These are phyloP conservation scores for Catajapyx aquilonaris DNA, from an alignment of 1,140 invertebrate species.

Conservation along the genomic window DNA sequence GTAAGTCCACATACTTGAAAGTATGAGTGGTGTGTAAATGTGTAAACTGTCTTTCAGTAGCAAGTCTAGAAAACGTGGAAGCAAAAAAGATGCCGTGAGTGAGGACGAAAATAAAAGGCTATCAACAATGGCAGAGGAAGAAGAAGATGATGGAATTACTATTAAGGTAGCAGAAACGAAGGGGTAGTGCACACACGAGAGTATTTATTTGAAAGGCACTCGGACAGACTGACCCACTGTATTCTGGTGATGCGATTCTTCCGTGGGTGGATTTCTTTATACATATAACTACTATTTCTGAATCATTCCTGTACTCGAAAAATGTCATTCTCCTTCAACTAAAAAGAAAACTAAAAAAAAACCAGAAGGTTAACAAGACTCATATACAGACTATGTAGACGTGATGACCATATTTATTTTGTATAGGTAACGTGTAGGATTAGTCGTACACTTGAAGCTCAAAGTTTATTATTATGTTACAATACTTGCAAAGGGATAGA, in stretches of 20 bases:
- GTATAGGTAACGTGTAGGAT: no score
- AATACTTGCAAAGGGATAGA: no score
- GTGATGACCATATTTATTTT: no score
- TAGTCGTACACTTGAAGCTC: no score
- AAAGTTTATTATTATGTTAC: no score
- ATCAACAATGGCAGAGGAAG: constrained; percentile 35
- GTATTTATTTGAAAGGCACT: neutral
- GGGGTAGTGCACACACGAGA: constrained; percentile 3
- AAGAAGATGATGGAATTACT: constrained; percentile 32
- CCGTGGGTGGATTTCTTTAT: neutral
- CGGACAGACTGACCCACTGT: neutral
- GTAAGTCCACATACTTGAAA: no score
- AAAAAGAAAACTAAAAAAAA: no score
- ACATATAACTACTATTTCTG: neutral
- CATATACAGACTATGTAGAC: no score
- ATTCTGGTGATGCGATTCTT: neutral
- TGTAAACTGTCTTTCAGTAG: neutral
- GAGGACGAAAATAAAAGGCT: constrained; percentile 30
- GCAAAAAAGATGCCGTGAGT: constrained; percentile 29
- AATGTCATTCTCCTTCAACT: no score
- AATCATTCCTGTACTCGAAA: no score
- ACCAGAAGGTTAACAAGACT: no score
- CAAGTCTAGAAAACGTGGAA: constrained; percentile 21
- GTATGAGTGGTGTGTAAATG: no score
- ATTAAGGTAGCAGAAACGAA: constrained; percentile 28